Percentiles rank a stretch among this genome's conserved stretches.
phyloP scores from a whole-genome alignment of 2,797 vertebrate genomes.

The Menidia menidia region DNA sequence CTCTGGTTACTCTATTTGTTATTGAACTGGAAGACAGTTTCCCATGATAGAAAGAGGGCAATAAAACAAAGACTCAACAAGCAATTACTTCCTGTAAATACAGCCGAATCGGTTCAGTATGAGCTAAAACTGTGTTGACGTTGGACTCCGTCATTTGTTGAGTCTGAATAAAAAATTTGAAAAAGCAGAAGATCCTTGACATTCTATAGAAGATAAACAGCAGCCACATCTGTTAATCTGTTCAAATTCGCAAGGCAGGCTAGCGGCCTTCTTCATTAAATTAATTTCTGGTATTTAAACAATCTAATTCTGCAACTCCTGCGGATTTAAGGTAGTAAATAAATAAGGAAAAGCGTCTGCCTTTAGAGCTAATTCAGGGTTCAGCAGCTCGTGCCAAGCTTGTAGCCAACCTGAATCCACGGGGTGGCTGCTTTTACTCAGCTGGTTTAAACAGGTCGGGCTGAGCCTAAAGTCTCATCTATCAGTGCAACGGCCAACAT shows the following conservation, averaged over 20 bases:
- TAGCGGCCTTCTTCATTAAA: neutral
- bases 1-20: slow-evolving; percentile 38
- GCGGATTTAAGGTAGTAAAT: slow-evolving; percentile 4
- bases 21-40: slow-evolving; percentile 32
- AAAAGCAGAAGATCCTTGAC: slow-evolving; percentile 53
- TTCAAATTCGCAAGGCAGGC: neutral
- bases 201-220: slow-evolving; percentile 22
- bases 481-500: slow-evolving; percentile 2
- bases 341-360: slow-evolving; percentile 6
- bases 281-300: neutral
- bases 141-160: slow-evolving; percentile 49
- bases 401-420: slow-evolving; percentile 1
- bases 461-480: slow-evolving; percentile 13
- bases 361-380: slow-evolving; percentile 19
- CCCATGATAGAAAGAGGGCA: slow-evolving; percentile 47
- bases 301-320: neutral
- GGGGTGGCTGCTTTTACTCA: slow-evolving; percentile 9
- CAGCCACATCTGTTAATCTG: neutral
- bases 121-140: slow-evolving; percentile 38
- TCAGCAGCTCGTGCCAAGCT: neutral
- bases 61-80: slow-evolving; percentile 73
- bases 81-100: slow-evolving; percentile 71
- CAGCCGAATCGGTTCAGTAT: slow-evolving; percentile 41
- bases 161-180: slow-evolving; percentile 43
- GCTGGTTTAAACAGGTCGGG: slow-evolving; percentile 25